These are phyloP conservation scores for Trematomus loennbergii DNA, from an alignment of 2,113 vertebrate species.

Conservation along the genomic window DNA sequence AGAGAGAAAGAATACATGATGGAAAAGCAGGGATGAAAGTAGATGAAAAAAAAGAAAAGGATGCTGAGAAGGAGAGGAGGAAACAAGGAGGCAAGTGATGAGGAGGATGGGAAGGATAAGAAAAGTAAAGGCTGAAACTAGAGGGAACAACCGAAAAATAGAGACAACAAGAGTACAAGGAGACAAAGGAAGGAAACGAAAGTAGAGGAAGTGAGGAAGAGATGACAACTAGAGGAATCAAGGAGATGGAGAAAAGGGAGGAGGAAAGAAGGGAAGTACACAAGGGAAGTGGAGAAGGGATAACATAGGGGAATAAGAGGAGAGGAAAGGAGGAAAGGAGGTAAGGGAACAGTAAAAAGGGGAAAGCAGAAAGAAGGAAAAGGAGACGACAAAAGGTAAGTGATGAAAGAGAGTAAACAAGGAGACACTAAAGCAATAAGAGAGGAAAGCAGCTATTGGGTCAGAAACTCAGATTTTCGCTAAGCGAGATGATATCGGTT, in stretches of 20 bases:
- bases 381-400: no score
- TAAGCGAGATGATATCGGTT: conserved; percentile 1
- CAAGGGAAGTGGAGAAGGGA: neutral
- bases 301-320: no score
- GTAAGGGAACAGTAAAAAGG: no score
- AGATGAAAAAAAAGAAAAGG: neutral
- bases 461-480: conserved; percentile 21
- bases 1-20: neutral
- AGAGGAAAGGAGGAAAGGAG: no score
- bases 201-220: neutral
- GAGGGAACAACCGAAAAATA: neutral
- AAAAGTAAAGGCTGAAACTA: neutral
- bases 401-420: neutral
- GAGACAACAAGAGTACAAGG: neutral
- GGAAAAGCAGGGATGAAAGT: no score
- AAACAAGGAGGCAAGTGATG: neutral
- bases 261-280: neutral
- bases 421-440: neutral
- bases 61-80: neutral
- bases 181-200: neutral
- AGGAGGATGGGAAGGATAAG: neutral
- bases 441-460: conserved; percentile 19
- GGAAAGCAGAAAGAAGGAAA: neutral
- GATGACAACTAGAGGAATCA: neutral
- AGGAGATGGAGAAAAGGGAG: neutral